These are phyloP conservation scores for Apteryx mantelli DNA, from an alignment of 2,113 vertebrate genomes.

Conservation along the genomic window DNA sequence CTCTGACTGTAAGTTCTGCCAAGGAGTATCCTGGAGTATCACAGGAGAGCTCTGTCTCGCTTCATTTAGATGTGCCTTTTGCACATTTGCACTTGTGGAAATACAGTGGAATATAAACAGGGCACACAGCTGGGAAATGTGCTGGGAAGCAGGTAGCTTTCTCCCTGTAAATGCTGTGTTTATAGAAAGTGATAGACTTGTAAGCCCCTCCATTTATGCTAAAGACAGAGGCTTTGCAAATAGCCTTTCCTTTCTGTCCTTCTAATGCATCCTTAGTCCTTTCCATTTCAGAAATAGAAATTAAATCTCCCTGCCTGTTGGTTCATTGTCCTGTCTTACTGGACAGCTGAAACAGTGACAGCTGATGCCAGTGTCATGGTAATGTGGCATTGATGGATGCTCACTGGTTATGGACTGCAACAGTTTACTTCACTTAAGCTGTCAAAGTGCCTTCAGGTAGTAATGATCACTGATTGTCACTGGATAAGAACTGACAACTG, in stretches of 20 bases:
- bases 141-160: neutral
- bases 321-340: neutral
- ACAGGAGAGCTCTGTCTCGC: neutral
- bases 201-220: neutral
- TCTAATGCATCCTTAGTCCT: neutral
- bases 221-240: neutral
- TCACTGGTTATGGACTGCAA: neutral
- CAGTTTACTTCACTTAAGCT: neutral
- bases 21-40: neutral
- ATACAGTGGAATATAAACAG: neutral
- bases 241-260: neutral
- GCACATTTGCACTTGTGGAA: neutral
- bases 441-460: neutral
- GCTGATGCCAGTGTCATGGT: neutral
- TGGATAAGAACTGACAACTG: neutral
- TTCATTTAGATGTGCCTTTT: neutral
- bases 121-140: neutral
- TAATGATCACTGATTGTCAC: neutral
- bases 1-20: neutral
- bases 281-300: neutral
- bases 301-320: neutral
- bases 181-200: neutral
- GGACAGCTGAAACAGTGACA: neutral
- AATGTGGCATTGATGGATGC: neutral
- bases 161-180: neutral